phyloP scores from a whole-genome alignment of 2,113 vertebrate species.

The Ariopsis seemanni region DNA sequence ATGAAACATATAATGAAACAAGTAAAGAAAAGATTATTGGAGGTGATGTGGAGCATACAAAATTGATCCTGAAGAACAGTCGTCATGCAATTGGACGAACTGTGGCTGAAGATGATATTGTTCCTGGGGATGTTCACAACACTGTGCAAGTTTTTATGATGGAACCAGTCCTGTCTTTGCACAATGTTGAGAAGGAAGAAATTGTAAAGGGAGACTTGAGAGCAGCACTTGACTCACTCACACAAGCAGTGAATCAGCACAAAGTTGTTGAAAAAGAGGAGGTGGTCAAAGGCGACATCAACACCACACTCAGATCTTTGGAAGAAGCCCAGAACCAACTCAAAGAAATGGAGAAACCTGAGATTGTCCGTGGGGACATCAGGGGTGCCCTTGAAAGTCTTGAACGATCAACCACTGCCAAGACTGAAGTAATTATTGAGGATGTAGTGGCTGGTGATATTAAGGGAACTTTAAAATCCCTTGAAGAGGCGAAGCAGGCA shows the following conservation, averaged over 20 bases:
- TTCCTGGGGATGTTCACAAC: slow-evolving; percentile 82
- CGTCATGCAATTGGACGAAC: slow-evolving; percentile 78
- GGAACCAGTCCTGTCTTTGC: slow-evolving; percentile 68
- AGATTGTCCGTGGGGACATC: slow-evolving; percentile 78
- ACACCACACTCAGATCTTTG: slow-evolving; percentile 77
- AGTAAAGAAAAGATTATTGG: slow-evolving; percentile 78
- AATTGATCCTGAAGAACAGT: slow-evolving; percentile 76
- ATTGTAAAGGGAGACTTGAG: slow-evolving; percentile 83
- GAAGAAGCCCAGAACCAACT: slow-evolving; percentile 76
- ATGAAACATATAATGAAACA: slow-evolving; percentile 60
- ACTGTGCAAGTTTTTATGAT: slow-evolving; percentile 82
- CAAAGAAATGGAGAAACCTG: slow-evolving; percentile 77
- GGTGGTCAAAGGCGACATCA: slow-evolving; percentile 78
- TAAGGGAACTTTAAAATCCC: slow-evolving; percentile 77
- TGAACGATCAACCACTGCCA: slow-evolving; percentile 77
- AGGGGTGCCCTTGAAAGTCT: slow-evolving; percentile 79
- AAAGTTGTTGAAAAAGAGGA: slow-evolving; percentile 80
- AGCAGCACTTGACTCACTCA: slow-evolving; percentile 79
- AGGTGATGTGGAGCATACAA: slow-evolving; percentile 81
- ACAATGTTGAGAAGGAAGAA: slow-evolving; percentile 75
- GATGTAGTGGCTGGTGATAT: slow-evolving; percentile 81
- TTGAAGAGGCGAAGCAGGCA: slow-evolving; percentile 77
- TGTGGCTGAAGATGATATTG: slow-evolving; percentile 80
- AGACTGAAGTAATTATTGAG: slow-evolving; percentile 75
- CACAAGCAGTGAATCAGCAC: slow-evolving; percentile 78